Conservation (phyloP, 2,888 invertebrate genomes). For the Lycaena phlaeas region DNA sequence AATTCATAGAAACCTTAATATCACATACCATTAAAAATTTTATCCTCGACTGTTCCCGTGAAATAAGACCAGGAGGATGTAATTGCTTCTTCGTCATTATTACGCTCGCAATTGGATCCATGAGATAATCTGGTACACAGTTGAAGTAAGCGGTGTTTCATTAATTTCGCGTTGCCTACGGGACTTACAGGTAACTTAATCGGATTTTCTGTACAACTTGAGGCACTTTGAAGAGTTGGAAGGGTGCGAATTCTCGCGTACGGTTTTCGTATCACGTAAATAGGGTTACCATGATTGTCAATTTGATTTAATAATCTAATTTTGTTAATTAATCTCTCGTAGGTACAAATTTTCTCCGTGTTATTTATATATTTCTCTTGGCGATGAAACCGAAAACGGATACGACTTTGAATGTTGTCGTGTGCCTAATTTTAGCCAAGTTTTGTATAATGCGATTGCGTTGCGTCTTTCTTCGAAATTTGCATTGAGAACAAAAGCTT, state of each 20-base stretch:
- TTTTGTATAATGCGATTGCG: no score
- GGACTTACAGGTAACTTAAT: constrained; percentile 32
- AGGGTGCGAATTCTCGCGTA: constrained; percentile 15
- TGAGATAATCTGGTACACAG: constrained; percentile 24
- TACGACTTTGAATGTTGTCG: no score
- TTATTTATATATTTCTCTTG: no score
- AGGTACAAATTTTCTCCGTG: no score
- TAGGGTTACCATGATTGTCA: constrained; percentile 1
- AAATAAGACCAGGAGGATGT: constrained; percentile 5
- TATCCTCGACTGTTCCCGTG: neutral
- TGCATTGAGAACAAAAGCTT: no score
- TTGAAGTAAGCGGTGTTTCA: constrained; percentile 32
- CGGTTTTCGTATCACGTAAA: constrained; percentile 10
- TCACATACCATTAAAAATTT: no score
- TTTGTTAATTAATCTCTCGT: no score
- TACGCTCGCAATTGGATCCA: constrained; percentile 21
- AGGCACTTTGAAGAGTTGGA: constrained; percentile 23
- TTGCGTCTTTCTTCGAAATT: no score
- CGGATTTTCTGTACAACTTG: constrained; percentile 27
- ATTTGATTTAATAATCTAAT: no score
- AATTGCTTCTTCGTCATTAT: constrained; percentile 29
- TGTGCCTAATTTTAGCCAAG: no score
- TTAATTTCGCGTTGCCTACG: constrained; percentile 31
- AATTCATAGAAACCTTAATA: no score
- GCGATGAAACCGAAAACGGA: no score